phyloP scores from a whole-genome alignment of 2,113 vertebrate species.

The Cnemophilus loriae region DNA sequence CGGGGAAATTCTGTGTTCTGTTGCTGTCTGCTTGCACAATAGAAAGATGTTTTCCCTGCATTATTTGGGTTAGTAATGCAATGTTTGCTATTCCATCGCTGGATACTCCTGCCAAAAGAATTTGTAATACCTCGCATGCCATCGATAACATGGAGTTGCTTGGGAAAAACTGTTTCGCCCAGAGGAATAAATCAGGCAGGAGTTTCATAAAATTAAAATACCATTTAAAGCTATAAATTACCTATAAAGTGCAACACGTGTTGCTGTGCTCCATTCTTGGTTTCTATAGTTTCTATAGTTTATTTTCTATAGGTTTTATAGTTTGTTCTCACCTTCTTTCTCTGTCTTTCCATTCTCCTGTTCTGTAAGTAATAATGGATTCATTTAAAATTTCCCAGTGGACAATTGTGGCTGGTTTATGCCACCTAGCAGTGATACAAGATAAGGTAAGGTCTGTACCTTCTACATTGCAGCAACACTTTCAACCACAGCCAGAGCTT shows the following conservation, averaged over 20 bases:
- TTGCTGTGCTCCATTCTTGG: background rate
- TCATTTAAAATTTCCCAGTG: background rate
- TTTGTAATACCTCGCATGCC: background rate
- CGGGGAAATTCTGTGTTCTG: slow-evolving; percentile 24
- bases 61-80: slow-evolving; percentile 41
- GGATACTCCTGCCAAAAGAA: slow-evolving; percentile 5
- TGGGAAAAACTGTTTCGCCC: background rate
- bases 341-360: background rate
- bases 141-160: background rate
- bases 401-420: background rate
- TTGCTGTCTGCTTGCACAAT: slow-evolving; percentile 48
- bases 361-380: background rate
- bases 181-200: slow-evolving; percentile 2
- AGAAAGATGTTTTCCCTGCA: slow-evolving; percentile 31
- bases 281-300: background rate
- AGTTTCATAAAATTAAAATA: background rate
- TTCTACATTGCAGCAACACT: background rate
- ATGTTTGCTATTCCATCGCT: slow-evolving; percentile 30
- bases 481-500: background rate
- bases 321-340: background rate
- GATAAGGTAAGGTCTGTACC: background rate
- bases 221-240: background rate
- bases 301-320: background rate
- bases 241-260: background rate
- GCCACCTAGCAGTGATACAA: background rate